phyloP scores from a whole-genome alignment of 1,140 invertebrate genomes.

The Brachionus sp. region DNA sequence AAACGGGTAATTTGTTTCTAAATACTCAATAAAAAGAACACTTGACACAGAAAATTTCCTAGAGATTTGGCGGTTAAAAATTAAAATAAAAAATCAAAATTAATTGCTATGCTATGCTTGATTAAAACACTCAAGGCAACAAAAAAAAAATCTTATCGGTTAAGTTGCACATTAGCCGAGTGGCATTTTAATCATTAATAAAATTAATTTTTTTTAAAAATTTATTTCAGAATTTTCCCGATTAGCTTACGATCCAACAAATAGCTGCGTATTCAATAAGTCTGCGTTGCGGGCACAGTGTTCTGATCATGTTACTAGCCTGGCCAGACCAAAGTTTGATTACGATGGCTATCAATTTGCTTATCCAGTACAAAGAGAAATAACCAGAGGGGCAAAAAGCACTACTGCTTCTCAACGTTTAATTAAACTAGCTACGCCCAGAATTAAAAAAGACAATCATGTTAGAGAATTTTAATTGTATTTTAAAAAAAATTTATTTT shows the following conservation, averaged over 20 bases:
- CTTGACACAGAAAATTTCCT: background rate
- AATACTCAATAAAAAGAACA: background rate
- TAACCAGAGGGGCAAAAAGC: background rate
- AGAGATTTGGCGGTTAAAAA: background rate
- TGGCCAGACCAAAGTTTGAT: constrained; percentile 8
- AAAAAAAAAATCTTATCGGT: background rate
- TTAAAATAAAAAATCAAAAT: background rate
- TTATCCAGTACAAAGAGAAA: background rate
- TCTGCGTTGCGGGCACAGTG: background rate
- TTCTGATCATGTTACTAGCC: background rate
- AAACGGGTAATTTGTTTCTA: constrained; percentile 24
- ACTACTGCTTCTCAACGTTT: background rate
- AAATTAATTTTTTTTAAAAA: background rate
- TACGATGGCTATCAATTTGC: constrained; percentile 25
- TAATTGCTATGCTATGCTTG: background rate
- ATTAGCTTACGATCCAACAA: constrained; percentile 15
- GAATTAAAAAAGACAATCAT: constrained; percentile 34
- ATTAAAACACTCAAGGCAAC: background rate
- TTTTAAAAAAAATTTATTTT: background rate
- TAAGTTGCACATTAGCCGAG: background rate
- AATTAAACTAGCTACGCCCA: background rate
- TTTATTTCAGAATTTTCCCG: constrained; percentile 17
- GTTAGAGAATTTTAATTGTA: background rate
- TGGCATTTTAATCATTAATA: background rate
- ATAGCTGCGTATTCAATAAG: constrained; percentile 30